phyloP scores from a whole-genome alignment of 2,113 vertebrate species.

The Urocitellus parryii region DNA sequence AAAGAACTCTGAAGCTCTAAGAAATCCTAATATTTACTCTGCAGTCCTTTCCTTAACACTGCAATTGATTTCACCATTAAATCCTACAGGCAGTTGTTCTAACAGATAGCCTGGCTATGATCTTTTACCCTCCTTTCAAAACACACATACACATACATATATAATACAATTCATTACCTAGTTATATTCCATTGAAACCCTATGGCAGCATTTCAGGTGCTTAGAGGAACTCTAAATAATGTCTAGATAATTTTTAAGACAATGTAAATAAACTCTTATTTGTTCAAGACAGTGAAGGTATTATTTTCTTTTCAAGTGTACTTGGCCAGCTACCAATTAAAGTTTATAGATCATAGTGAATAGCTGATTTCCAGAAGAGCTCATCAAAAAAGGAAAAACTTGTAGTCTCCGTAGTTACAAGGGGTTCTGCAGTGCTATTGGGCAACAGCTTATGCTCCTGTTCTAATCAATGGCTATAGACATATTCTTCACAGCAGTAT shows the following conservation, averaged over 20 bases:
- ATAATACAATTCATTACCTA: background rate
- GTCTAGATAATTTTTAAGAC: background rate
- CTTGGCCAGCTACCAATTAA: background rate
- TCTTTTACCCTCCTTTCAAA: background rate
- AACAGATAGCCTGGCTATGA: background rate
- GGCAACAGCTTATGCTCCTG: background rate
- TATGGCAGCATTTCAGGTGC: background rate
- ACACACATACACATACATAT: background rate
- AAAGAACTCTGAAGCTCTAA: background rate
- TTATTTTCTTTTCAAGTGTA: constrained; percentile 5
- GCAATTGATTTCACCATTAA: background rate
- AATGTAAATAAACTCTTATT: background rate
- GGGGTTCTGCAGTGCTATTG: background rate
- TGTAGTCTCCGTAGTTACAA: background rate
- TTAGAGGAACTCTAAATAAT: background rate
- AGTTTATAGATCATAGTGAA: background rate
- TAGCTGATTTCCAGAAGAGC: background rate
- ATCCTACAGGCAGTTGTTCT: background rate
- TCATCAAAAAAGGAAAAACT: background rate
- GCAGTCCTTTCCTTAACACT: background rate
- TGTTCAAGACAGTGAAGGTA: background rate
- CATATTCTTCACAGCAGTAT: background rate
- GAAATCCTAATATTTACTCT: background rate
- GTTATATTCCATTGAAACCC: background rate
- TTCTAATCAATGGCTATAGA: background rate